A percentile compares a stretch with the other conserved stretches of the same genome.
phyloP scores from a whole-genome alignment of 2,888 invertebrate species.

The Drosophila setosimentum region DNA sequence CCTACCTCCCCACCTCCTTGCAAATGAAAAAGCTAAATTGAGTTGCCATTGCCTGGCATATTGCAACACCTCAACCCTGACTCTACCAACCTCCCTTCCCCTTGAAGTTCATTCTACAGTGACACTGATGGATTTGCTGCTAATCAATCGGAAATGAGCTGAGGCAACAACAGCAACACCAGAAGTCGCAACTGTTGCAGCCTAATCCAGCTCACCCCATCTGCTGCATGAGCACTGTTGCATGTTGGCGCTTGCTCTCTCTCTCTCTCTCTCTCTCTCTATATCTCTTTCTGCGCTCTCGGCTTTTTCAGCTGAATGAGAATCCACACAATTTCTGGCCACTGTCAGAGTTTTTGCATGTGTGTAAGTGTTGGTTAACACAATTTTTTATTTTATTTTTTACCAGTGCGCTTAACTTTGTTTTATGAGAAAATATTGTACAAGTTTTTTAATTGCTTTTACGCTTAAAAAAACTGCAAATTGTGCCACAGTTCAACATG shows the following conservation, averaged over 20 bases:
- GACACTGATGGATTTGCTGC: slow-evolving; percentile 81
- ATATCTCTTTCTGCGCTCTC: neutral
- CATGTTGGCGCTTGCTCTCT: neutral
- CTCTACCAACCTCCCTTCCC: neutral
- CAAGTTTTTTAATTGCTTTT: slow-evolving; percentile 73
- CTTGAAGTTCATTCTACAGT: slow-evolving; percentile 45
- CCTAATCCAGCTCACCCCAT: neutral
- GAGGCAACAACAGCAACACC: slow-evolving; percentile 12
- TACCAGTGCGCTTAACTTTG: slow-evolving; percentile 53
- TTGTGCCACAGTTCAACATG: slow-evolving; percentile 32
- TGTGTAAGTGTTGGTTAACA: slow-evolving; percentile 50
- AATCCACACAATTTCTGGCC: slow-evolving; percentile 13
- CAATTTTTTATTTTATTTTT: slow-evolving; percentile 6
- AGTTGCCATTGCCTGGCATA: slow-evolving; percentile 17
- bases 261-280: neutral
- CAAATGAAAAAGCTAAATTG: slow-evolving; percentile 57
- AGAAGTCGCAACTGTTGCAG: slow-evolving; percentile 28
- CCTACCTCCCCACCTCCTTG: neutral
- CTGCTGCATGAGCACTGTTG: neutral
- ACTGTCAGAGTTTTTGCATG: slow-evolving; percentile 4
- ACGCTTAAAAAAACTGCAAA: slow-evolving; percentile 62
- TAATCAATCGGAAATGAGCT: slow-evolving; percentile 79
- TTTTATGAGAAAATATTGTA: slow-evolving; percentile 74
- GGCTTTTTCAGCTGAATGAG: slow-evolving; percentile 28
- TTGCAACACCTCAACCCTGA: neutral